Conservation (phyloP, 2,888 invertebrate species). For the Eupeodes luniger region DNA sequence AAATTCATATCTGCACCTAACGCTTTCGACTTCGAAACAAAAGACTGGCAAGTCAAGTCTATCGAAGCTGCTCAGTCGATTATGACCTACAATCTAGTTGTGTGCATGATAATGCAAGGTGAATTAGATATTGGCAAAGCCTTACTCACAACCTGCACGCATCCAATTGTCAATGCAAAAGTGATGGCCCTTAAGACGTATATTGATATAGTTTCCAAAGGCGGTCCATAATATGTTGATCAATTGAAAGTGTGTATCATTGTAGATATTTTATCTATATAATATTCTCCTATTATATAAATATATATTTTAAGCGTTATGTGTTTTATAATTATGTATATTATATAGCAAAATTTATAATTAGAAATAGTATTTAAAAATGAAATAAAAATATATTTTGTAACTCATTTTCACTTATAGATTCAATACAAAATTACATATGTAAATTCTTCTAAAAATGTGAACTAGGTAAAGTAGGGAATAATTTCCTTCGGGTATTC, state of each 20-base stretch:
- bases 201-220: constrained; percentile 85
- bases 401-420: neutral
- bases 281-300: constrained; percentile 39
- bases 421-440: too few relatives aligned
- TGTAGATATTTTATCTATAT: constrained; percentile 62
- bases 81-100: constrained; percentile 91
- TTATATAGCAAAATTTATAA: constrained; percentile 63
- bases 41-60: constrained; percentile 85
- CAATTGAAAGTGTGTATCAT: constrained; percentile 23
- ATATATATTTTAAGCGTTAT: constrained; percentile 50
- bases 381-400: constrained; percentile 65
- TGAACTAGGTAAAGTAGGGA: too few relatives aligned
- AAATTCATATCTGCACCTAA: constrained; percentile 87
- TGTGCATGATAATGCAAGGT: constrained; percentile 90
- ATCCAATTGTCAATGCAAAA: constrained; percentile 81
- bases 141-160: constrained; percentile 80
- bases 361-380: constrained; percentile 44
- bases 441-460: neutral
- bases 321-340: constrained; percentile 54
- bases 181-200: constrained; percentile 85
- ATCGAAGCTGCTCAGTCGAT: constrained; percentile 88
- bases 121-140: constrained; percentile 88
- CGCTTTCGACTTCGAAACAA: constrained; percentile 84
- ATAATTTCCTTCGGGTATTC: too few relatives aligned
- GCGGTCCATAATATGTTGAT: constrained; percentile 35